Evolutionary conservation across 2,113 vertebrate species (phyloP).

Genomic region (Pterocles orientalis): DNA sequence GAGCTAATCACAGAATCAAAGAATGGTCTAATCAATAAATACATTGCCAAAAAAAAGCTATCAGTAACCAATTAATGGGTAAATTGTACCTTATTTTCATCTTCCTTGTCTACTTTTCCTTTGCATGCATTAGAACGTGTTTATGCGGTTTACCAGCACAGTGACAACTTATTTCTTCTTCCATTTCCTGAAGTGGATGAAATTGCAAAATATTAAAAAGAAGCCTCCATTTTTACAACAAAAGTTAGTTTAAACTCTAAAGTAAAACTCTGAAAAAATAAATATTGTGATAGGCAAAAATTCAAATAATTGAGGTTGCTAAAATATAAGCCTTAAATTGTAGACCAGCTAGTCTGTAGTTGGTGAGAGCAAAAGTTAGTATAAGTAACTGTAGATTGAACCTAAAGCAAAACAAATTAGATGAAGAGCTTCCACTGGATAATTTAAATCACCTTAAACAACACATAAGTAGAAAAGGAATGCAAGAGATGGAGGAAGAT

Average conservation of each 20-base stretch:
- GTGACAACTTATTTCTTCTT: neutral
- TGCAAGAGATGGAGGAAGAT: neutral
- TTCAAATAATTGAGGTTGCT: neutral
- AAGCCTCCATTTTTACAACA: neutral
- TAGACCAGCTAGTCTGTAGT: neutral
- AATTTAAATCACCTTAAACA: neutral
- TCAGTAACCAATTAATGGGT: neutral
- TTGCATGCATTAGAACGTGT: neutral
- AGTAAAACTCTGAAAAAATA: neutral
- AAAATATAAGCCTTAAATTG: neutral
- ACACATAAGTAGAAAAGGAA: neutral
- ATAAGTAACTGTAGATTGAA: neutral
- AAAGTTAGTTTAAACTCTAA: neutral
- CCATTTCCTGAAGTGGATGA: neutral
- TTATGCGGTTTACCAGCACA: neutral
- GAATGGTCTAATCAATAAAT: no score
- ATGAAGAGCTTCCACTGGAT: neutral
- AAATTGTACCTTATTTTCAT: neutral
- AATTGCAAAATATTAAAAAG: neutral
- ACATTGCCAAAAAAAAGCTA: neutral
- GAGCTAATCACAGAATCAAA: neutral
- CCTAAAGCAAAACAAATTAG: neutral
- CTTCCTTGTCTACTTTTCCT: neutral
- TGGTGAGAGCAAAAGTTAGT: neutral
- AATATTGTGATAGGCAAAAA: neutral